Evolutionary conservation across 2,888 invertebrate genomes (phyloP).

Genomic region (Drosophila kambysellisi): DNA sequence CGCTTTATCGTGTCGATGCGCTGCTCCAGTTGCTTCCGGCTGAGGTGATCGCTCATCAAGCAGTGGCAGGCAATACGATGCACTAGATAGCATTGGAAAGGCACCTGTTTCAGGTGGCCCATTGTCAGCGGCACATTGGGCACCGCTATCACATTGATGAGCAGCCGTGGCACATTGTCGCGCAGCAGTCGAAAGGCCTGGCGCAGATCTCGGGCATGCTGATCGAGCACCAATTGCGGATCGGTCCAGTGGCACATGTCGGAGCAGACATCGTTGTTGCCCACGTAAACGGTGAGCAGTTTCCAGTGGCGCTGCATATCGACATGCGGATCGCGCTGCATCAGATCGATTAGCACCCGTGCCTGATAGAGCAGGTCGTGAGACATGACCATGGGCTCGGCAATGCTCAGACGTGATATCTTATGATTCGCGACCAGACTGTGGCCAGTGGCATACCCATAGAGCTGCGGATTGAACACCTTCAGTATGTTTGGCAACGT

Average conservation of each 20-base stretch:
- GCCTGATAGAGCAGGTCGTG: conserved; percentile 77
- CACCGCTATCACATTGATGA: conserved; percentile 75
- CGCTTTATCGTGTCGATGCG: conserved; percentile 48
- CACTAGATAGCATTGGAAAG: conserved; percentile 65
- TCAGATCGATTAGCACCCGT: conserved; percentile 70
- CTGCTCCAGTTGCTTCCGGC: conserved; percentile 25
- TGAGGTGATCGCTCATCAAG: conserved; percentile 65
- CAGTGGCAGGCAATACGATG: conserved; percentile 79
- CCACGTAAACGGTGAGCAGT: conserved; percentile 87
- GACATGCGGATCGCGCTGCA: conserved; percentile 82
- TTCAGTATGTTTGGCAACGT: conserved; percentile 88
- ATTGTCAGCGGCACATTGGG: conserved; percentile 71
- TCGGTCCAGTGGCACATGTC: conserved; percentile 86
- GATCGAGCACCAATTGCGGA: conserved; percentile 81
- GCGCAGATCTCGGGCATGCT: conserved; percentile 86
- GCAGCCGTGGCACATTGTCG: conserved; percentile 86
- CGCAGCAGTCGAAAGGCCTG: conserved; percentile 85
- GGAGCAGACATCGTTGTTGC: conserved; percentile 87
- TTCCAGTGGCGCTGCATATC: conserved; percentile 88
- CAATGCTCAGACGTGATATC: conserved; percentile 74
- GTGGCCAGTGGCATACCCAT: conserved; percentile 86
- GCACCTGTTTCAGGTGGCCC: conserved; percentile 51
- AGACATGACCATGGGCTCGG: conserved; percentile 83
- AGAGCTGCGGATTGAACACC: conserved; percentile 88
- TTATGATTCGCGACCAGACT: conserved; percentile 69